Base-by-base conservation (phyloP, 2,113 vertebrate genomes). In the Coreoperca whiteheadi region DNA sequence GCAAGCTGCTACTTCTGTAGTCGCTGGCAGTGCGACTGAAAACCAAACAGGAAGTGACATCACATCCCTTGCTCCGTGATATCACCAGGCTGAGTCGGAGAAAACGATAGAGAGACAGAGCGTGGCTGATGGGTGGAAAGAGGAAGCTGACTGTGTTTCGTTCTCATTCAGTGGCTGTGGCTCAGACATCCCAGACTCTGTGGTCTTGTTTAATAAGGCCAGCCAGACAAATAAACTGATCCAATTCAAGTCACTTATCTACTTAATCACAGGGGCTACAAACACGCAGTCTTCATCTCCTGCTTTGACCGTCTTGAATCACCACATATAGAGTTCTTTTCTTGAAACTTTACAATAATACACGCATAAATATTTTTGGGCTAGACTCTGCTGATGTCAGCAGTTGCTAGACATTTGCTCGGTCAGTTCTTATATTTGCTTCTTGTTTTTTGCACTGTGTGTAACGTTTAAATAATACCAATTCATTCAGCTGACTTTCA, bases 21-120 rank as follows among this genome's bases (percentile, higher is more conserved):
- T 75, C 30, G n/a, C 83, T 79, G 84, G 83, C 83, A 77, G 78
- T 1, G 50, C 67, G 82, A 60, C 67, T 88, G 63, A 86, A 92
- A 91, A 91, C 76, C 92, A 94, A 95, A 94, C 93, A 95, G 95
- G 94, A 96, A 93, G 91, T 96, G 95, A 95, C 91, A 88, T 94
- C 91, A 94, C 91, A 93, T 96, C 95, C 95, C 81, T 85, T 93
- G 94, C 95, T 95, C 95, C 94, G 82, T 95, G 94, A 95, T 92
- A 93, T 95, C 93, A 94, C 74, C 0, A 25, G 56, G 69, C 76
- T 74, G 43, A 81, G 85, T 79, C 67, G 37, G 81, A 91, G 87
- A 79, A 41, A 87, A 77, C 61, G 71, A 76, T 71, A 89, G 84
- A 88, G 78, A 88, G 77, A 83, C 65, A 73, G 72, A 74, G 81